Evolutionary conservation across 2,113 vertebrate genomes (phyloP).

Genomic region (Vombatus ursinus): DNA sequence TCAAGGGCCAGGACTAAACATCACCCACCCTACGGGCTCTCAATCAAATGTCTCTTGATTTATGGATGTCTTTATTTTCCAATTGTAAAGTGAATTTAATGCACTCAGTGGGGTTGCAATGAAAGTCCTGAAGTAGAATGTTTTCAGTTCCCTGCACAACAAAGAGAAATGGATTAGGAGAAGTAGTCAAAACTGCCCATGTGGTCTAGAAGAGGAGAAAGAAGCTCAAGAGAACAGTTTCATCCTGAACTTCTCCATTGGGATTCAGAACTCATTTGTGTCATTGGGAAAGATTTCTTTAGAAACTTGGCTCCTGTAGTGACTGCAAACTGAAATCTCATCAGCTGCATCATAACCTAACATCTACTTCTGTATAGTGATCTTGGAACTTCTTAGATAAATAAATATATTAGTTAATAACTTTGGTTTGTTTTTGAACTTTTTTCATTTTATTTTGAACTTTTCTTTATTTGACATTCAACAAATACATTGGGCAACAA

Average conservation of each 20-base stretch:
- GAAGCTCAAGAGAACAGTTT: background rate
- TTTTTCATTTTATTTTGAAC: background rate
- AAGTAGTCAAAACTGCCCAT: background rate
- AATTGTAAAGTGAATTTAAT: constrained; percentile 6
- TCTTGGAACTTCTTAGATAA: background rate
- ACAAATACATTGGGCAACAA: background rate
- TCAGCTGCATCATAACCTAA: constrained; percentile 32
- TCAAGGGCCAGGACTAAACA: background rate
- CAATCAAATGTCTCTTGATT: background rate
- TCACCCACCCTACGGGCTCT: background rate
- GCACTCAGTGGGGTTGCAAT: background rate
- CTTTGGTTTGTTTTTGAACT: background rate
- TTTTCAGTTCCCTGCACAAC: constrained; percentile 43
- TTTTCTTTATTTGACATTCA: background rate
- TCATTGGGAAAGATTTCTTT: constrained; percentile 1
- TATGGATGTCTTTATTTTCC: constrained; percentile 18
- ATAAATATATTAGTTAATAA: background rate
- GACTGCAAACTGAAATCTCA: constrained; percentile 55
- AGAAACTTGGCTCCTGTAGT: background rate
- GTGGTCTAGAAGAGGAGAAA: constrained; percentile 1
- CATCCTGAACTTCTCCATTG: background rate
- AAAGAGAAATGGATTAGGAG: constrained; percentile 32
- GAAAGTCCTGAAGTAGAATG: constrained; percentile 26
- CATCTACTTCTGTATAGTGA: background rate
- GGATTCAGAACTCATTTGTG: background rate